phyloP scores from a whole-genome alignment of 1,140 invertebrate genomes.

The Apis cerana region DNA sequence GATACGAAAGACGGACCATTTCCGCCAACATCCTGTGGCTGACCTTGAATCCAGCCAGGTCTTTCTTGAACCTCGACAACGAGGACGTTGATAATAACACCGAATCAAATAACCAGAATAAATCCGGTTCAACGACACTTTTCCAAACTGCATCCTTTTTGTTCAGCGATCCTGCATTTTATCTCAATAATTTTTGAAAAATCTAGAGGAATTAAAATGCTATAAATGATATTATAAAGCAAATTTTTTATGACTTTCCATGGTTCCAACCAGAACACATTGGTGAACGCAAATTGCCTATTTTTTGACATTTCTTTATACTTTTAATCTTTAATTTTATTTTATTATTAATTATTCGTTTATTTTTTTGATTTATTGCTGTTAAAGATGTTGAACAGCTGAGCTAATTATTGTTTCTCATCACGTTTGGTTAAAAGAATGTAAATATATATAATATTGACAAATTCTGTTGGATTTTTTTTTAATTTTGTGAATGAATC shows the following conservation, averaged over 20 bases:
- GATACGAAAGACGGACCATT: conserved; percentile 86
- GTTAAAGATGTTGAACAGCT: too few species aligned
- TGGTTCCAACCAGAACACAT: background rate
- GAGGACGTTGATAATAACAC: conserved; percentile 30
- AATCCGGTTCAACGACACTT: conserved; percentile 29
- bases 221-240: background rate
- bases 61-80: conserved; percentile 9
- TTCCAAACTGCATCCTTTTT: conserved; percentile 44
- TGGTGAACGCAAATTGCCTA: background rate
- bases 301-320: conserved; percentile 13
- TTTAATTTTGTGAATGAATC: background rate
- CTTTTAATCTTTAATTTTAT: background rate
- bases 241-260: background rate
- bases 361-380: background rate
- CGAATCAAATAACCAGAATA: conserved; percentile 13
- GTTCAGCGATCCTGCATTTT: background rate
- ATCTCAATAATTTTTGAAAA: background rate
- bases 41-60: conserved; percentile 2
- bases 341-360: background rate
- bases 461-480: background rate
- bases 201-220: background rate
- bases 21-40: conserved; percentile 78
- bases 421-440: background rate
- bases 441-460: background rate
- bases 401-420: background rate